Base-by-base conservation (phyloP, 2,113 vertebrate genomes). In the Onychostoma macrolepis region DNA sequence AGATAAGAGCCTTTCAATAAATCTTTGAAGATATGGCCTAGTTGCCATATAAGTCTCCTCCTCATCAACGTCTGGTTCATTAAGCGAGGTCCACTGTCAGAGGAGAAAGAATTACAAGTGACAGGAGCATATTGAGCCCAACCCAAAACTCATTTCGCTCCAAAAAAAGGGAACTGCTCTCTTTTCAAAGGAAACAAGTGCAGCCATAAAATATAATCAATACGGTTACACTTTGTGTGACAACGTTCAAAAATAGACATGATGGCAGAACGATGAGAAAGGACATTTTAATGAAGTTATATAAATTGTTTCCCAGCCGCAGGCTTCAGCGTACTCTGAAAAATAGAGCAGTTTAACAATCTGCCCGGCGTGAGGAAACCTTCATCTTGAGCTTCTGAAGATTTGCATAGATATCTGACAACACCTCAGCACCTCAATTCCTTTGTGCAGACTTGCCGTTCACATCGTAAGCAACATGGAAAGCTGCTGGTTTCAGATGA, bases 1-100 rank as follows among this genome's bases (percentile, higher is more conserved):
- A 74, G 69, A 84, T 84, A 74, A 84, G 83, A 56, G 30, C 45
- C 38, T 56, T 74, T 21, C 82, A 56, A 74, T 84, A 74, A 84
- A 84, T 74, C 48, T 74, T 58, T 41, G 30, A 33, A 38, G 65
- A 74, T 84, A 33, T 30, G 80, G 45, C 63, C 19, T 33, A 50
- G 38, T 53, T 67, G 80, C 63, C 11, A 71, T 4, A 33, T 24
- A 48, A 30, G 26, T 77, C 45, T 48, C 45, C 45, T 53, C 8
- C 11, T 56, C 48, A 28, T 43, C 69, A 74, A 28, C 3, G 24
- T 56, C 48, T 41, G 69, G 24, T 75, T 58, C 69, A 75, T 75
- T 84, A 74, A 56, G 21, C 48, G 17, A 38, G 21, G 48, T 74
- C 48, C 69, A 41, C 69, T 75, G 65, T 84, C 82, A 84, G 15